Evolutionary conservation across 2,797 vertebrate species (phyloP), one percentile per base, ranked within the genome.

Genomic region (Enoplosus armatus): DNA sequence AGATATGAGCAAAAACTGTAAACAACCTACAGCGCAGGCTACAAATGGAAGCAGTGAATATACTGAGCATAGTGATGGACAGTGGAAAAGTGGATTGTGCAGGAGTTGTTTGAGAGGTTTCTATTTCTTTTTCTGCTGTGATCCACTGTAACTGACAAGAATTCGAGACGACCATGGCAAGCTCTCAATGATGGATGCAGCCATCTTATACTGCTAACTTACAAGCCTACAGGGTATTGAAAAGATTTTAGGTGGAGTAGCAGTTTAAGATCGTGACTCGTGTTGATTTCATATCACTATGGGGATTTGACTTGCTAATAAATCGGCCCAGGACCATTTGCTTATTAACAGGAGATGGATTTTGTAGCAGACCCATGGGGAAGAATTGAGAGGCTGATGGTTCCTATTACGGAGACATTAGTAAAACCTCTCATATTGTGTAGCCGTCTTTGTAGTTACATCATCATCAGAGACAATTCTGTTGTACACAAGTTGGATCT

Each of bases 271-370:
- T 54, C 51, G 24, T 88, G 80, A 89, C 80, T 88, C 67, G 77
- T 80, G 84, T 87, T 80, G 75, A 86, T 86, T 89, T 89, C 54
- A 65, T 72, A 53, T 82, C 74, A 87, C 87, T 80, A 11, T 72
- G 62, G 68, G 74, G 78, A 86, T 82, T 79, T 89, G 82, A 92
- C 87, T 83, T 80, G 64, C 89, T 91, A 84, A 90, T 90, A 84
- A 85, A 90, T 87, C 81, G 63, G 71, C 63, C 35, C 41, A 48
- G 79, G 61, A 85, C 81, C 75, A 88, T 90, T 90, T 92, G 65
- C 80, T 91, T 88, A 90, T 94, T 92, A 93, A 85, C 76, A 80
- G 69, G 67, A 92, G 83, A 93, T 92, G 77, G 89, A 89, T 93
- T 94, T 93, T 77, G 82, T 70, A 59, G 50, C 60, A 77, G 68